phyloP scores from a whole-genome alignment of 2,797 vertebrate genomes.

The Muscicapa comitata region DNA sequence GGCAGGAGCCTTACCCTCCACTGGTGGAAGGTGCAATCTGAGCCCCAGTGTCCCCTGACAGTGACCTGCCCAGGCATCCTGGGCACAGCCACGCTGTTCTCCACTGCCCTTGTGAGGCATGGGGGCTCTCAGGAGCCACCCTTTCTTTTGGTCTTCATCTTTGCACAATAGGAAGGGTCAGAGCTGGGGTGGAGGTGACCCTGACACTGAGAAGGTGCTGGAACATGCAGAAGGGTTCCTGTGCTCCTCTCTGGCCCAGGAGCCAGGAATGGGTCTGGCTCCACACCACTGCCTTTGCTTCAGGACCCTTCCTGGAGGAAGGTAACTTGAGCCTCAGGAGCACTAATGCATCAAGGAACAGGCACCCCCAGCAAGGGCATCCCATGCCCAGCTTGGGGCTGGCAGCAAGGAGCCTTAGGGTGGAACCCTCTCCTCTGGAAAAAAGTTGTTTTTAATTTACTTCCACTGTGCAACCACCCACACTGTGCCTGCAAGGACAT shows the following conservation, averaged over 20 bases:
- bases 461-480: not conserved
- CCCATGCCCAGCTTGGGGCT: fast-evolving
- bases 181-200: not conserved
- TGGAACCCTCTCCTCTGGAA: not conserved
- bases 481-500: fast-evolving
- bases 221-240: not conserved
- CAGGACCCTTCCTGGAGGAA: not conserved
- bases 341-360: not conserved
- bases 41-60: not conserved
- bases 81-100: fast-evolving
- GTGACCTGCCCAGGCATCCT: not conserved
- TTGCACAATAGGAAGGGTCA: not conserved
- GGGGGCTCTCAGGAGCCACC: not conserved
- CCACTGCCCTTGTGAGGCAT: fast-evolving
- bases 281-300: not conserved
- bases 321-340: not conserved
- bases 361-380: not conserved
- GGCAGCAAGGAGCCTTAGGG: not conserved
- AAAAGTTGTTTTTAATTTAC: not conserved
- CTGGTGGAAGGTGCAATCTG: slow-evolving; percentile 13
- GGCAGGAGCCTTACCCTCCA: not conserved
- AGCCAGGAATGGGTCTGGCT: not conserved
- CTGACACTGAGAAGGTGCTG: not conserved
- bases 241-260: not conserved
- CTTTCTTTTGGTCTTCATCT: not conserved